phyloP scores from a whole-genome alignment of 1,140 invertebrate species.

The Cylas formicarius region DNA sequence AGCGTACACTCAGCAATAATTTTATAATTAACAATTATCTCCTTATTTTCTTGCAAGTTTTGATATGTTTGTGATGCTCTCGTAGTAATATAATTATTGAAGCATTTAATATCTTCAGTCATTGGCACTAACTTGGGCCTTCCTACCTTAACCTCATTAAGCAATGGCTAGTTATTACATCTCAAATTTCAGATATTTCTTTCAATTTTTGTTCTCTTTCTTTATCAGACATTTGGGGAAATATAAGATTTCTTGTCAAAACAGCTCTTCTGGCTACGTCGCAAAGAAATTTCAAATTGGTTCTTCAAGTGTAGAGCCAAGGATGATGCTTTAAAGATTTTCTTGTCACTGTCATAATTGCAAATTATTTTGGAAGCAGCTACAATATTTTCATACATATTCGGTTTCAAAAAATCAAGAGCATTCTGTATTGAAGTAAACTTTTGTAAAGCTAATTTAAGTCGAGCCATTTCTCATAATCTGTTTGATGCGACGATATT shows the following conservation, averaged over 20 bases:
- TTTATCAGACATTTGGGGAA: conserved; percentile 1
- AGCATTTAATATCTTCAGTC: conserved; percentile 16
- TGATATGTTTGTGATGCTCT: conserved; percentile 14
- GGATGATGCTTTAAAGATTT: conserved; percentile 25
- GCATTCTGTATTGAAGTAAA: not conserved
- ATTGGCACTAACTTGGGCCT: conserved; percentile 20
- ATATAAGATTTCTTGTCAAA: conserved; percentile 15
- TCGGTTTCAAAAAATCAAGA: conserved; percentile 16
- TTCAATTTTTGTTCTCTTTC: conserved; percentile 12
- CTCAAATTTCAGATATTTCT: conserved; percentile 15
- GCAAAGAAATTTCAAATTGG: conserved; percentile 21
- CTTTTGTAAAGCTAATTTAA: conserved; percentile 12
- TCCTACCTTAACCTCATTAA: conserved; percentile 16
- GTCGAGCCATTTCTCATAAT: conserved; percentile 21
- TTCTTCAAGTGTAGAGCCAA: conserved; percentile 20
- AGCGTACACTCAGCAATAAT: conserved; percentile 19
- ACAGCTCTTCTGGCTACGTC: conserved; percentile 23
- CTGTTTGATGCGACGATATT: conserved; percentile 17
- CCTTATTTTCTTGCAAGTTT: conserved; percentile 6
- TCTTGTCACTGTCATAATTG: conserved; percentile 15
- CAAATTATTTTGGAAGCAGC: conserved; percentile 22
- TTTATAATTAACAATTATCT: conserved; percentile 14
- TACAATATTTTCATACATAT: conserved; percentile 16
- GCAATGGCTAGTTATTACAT: too few species aligned
- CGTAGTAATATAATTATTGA: conserved; percentile 7